Conservation (phyloP, 2,797 vertebrate species). For the Bradypodion pumilum region DNA sequence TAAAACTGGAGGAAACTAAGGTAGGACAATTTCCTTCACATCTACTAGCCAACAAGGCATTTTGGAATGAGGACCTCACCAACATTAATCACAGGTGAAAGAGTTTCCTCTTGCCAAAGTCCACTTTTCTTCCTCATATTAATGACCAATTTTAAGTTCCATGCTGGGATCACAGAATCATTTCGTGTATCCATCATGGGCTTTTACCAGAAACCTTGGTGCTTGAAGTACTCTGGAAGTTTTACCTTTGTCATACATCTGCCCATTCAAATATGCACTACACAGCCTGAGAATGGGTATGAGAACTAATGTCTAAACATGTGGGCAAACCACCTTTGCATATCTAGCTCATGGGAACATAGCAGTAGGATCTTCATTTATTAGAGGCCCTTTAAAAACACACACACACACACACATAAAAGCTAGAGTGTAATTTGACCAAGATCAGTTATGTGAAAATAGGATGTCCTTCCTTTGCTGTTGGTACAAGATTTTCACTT, state of each 20-base stretch:
- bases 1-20: background rate
- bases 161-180: background rate
- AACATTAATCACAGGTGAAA: background rate
- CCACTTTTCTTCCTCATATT: background rate
- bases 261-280: background rate
- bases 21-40: background rate
- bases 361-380: background rate
- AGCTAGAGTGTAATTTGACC: too few relatives aligned
- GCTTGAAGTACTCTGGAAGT: background rate
- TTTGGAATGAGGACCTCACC: background rate
- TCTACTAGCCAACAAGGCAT: background rate
- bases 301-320: background rate
- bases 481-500: background rate
- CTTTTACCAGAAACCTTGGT: background rate
- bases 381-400: too few relatives aligned
- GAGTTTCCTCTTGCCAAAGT: background rate
- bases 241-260: background rate
- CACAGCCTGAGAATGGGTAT: background rate
- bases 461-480: background rate
- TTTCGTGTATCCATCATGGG: background rate
- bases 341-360: background rate
- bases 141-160: background rate
- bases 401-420: too few relatives aligned
- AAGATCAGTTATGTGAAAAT: too few relatives aligned
- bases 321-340: background rate